Evolutionary conservation across 2,888 invertebrate species (phyloP), one percentile per base, ranked within the genome.

Genomic region (Rapana venosa): DNA sequence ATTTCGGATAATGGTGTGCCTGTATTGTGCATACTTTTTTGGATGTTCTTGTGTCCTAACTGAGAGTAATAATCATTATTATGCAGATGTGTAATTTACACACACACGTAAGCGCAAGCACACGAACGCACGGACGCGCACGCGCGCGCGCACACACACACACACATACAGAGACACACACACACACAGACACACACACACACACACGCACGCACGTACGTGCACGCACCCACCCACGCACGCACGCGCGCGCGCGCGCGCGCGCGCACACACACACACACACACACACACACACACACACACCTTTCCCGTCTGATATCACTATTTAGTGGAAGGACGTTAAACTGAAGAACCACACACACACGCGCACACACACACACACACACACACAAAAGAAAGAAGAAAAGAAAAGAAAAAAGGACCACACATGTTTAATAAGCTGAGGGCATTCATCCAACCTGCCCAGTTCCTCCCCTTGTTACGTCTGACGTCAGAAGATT

Each of bases 111-210:
- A 11, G 79, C 22, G 6, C 13, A 15, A 11, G 11, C 20, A 6
- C 20, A 79, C 20, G 79, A 17, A 5, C 22, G 11, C 32, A 6
- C 30, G 6, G 6, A 79, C 77, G 77, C 13, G 26, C 26, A 26
- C 26, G 30, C 77, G 26, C 26, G 35, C 5, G 32, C 20, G 11
- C 20, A 79, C 20, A 20, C 22, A 32, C 32, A 35, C 22, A 79
- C 79, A 15, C 79, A 32, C 32, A 36, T n/a, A 32, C 30, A 20
- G 26, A 81, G 13, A 6, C 83, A 47, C 47, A 83, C 83, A 22
- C 22, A 47, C 83, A 47, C 47, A 83, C 83, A 83, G 11, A 47
- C 83, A 83, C 47, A 47, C 77, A 77, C 77, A 30, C 77, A 77
- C 77, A 30, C 77, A 77, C 77, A 30, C 77, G 26, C 77, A 77